phyloP scores from a whole-genome alignment of 2,797 vertebrate species.

The Lepilemur septentrionalis region DNA sequence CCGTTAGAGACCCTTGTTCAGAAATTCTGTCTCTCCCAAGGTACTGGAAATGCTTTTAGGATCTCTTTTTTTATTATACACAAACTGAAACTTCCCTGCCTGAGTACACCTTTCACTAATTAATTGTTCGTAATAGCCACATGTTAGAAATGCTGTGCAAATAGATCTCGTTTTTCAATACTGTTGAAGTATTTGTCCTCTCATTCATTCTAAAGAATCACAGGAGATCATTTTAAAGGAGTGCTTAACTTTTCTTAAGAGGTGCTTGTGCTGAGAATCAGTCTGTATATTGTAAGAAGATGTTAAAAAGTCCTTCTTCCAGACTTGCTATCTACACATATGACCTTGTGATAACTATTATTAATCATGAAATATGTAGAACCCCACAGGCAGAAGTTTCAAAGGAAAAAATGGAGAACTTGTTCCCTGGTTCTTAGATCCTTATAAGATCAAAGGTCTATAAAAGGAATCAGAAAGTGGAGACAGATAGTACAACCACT shows the following conservation, averaged over 20 bases:
- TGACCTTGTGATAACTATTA: neutral
- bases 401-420: neutral
- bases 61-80: neutral
- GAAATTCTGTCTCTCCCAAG: neutral
- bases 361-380: neutral
- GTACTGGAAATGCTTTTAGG: neutral
- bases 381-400: neutral
- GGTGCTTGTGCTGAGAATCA: neutral
- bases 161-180: neutral
- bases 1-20: neutral
- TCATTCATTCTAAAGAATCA: neutral
- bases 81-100: neutral
- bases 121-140: neutral
- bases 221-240: neutral
- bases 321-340: neutral
- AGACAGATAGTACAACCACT: neutral
- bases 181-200: neutral
- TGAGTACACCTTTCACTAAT: conserved; percentile 9
- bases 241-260: conserved; percentile 12
- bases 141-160: neutral
- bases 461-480: neutral
- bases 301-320: neutral
- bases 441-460: neutral
- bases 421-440: neutral
- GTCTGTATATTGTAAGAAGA: neutral